phyloP scores from a whole-genome alignment of 2,797 vertebrate genomes.

The Periophthalmus magnuspinnatus region DNA sequence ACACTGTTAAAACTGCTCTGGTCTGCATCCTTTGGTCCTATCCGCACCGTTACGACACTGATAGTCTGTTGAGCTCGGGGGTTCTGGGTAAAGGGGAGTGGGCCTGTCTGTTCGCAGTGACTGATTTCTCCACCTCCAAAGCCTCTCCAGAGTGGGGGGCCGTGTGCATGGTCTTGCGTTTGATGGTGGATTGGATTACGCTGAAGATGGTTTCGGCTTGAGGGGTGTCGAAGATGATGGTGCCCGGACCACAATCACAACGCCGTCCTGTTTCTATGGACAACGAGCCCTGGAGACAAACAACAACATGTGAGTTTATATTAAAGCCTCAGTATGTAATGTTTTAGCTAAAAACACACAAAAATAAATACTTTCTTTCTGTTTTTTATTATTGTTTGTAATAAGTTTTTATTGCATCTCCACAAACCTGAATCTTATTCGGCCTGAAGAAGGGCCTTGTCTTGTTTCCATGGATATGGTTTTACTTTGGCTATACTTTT shows the following conservation, averaged over 20 bases:
- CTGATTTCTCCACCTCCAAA: constrained; percentile 23
- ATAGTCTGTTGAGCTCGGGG: constrained; percentile 20
- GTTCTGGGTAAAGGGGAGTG: constrained; percentile 70
- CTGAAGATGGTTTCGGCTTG: constrained; percentile 87
- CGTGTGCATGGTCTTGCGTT: constrained; percentile 67
- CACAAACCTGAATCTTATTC: too few relatives aligned
- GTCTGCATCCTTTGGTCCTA: too few relatives aligned
- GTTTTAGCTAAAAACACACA: too few relatives aligned
- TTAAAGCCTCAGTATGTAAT: not conserved
- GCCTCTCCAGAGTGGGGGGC: constrained; percentile 16
- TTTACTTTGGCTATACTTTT: too few relatives aligned
- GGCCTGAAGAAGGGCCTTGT: too few relatives aligned
- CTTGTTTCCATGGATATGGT: too few relatives aligned
- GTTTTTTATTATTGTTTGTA: too few relatives aligned
- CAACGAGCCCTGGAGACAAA: constrained; percentile 78
- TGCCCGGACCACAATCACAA: constrained; percentile 89
- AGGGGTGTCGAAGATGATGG: constrained; percentile 90
- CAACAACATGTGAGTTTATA: not conserved
- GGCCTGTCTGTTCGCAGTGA: constrained; percentile 14
- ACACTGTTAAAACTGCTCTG: too few relatives aligned
- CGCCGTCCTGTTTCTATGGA: constrained; percentile 92
- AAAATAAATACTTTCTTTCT: too few relatives aligned
- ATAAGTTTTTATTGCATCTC: too few relatives aligned
- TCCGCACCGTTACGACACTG: too few relatives aligned
- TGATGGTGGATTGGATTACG: constrained; percentile 85